phyloP scores from a whole-genome alignment of 2,888 invertebrate genomes.

The Stenichneumon culpator region DNA sequence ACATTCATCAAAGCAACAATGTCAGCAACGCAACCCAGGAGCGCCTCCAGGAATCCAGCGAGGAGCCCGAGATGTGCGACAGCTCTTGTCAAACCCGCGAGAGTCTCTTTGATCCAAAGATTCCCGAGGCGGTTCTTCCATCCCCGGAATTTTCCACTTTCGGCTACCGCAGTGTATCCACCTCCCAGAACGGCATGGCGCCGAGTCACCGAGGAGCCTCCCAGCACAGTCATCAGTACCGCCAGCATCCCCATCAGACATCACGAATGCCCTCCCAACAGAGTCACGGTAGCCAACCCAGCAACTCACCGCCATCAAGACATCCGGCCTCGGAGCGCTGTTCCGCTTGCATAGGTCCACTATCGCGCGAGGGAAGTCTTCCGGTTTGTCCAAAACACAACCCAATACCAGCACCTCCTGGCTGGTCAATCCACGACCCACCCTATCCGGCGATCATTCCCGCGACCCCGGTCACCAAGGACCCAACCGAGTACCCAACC shows the following conservation, averaged over 20 bases:
- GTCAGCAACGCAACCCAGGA: slow-evolving; percentile 84
- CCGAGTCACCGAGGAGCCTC: slow-evolving; percentile 1
- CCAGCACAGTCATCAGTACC: slow-evolving; percentile 65
- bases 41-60: slow-evolving; percentile 81
- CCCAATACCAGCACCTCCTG: slow-evolving; percentile 82
- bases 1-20: slow-evolving; percentile 84
- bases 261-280: slow-evolving; percentile 70
- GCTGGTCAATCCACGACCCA: slow-evolving; percentile 80
- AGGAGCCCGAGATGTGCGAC: slow-evolving; percentile 89
- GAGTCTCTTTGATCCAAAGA: slow-evolving; percentile 88
- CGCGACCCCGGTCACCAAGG: slow-evolving; percentile 71
- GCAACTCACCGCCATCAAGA: slow-evolving; percentile 63
- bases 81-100: slow-evolving; percentile 94
- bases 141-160: slow-evolving; percentile 86
- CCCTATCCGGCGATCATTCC: slow-evolving; percentile 70
- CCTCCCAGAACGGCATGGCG: slow-evolving; percentile 73
- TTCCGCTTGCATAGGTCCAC: slow-evolving; percentile 77
- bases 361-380: slow-evolving; percentile 73
- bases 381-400: slow-evolving; percentile 77
- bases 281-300: slow-evolving; percentile 59
- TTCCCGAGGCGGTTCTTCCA: slow-evolving; percentile 78
- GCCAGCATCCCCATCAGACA: slow-evolving; percentile 69
- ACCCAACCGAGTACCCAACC: slow-evolving; percentile 75
- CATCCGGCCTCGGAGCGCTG: slow-evolving; percentile 74
- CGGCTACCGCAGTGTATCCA: slow-evolving; percentile 83